Conservation (phyloP, 2,797 vertebrate species). For the Megaceryle alcyon region DNA sequence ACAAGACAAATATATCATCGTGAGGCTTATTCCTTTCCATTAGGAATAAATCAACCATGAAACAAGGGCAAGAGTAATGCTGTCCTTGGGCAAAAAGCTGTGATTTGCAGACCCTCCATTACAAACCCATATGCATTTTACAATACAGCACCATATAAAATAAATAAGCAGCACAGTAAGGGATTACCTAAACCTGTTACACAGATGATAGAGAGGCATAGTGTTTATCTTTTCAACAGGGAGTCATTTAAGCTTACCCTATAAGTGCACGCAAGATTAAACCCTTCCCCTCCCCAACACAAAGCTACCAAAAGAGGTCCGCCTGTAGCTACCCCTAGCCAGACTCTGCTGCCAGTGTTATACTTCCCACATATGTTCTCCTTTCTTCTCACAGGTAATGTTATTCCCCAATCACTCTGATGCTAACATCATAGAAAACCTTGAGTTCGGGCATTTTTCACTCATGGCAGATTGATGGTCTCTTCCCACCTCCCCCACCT, state of each 20-base stretch:
- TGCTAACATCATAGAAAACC: background rate
- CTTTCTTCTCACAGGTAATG: background rate
- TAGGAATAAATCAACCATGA: conserved; percentile 52
- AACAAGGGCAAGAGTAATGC: conserved; percentile 37
- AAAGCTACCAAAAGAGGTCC: background rate
- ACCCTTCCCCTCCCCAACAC: background rate
- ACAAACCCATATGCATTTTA: background rate
- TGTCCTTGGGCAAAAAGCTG: conserved; percentile 6
- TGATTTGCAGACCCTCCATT: background rate
- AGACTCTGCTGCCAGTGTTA: background rate
- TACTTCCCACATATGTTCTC: background rate
- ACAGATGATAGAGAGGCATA: background rate
- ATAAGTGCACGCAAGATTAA: background rate
- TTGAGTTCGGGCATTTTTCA: background rate
- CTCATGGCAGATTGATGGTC: background rate
- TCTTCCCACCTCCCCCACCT: too few species aligned
- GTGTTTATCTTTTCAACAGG: conserved; percentile 23
- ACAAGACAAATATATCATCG: conserved; percentile 31
- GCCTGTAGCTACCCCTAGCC: background rate
- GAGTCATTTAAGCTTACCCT: conserved; percentile 11
- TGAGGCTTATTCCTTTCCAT: conserved; percentile 45
- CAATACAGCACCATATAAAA: conserved; percentile 24
- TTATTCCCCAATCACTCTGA: background rate
- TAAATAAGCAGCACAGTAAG: conserved; percentile 41
- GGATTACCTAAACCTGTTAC: conserved; percentile 44